A percentile compares a stretch with the other conserved stretches of the same genome.
These are phyloP conservation scores for Drosophila rhopaloa DNA, from an alignment of 1,140 invertebrate genomes.

Conservation along the genomic window DNA sequence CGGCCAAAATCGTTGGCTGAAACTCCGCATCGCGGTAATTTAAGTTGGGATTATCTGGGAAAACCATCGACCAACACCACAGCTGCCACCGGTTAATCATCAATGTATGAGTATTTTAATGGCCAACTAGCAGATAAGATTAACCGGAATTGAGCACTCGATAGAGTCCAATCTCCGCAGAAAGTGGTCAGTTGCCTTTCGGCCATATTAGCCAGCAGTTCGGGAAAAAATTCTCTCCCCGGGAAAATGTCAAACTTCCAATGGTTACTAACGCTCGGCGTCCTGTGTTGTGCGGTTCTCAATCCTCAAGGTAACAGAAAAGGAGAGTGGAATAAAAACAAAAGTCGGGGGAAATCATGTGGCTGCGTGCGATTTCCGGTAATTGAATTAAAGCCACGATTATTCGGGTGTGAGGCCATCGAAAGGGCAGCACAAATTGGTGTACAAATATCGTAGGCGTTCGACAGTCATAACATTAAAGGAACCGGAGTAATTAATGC, in stretches of 20 bases:
- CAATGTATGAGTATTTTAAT: constrained; percentile 41
- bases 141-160: constrained; percentile 55
- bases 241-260: constrained; percentile 51
- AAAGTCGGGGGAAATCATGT: constrained; percentile 10
- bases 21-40: constrained; percentile 10
- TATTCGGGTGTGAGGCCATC: constrained; percentile 38
- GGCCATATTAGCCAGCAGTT: constrained; percentile 13
- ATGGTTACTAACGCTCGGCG: constrained; percentile 36
- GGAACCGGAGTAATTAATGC: constrained; percentile 73
- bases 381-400: constrained; percentile 72
- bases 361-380: constrained; percentile 57
- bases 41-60: constrained; percentile 35
- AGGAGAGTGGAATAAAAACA: constrained; percentile 18
- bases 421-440: constrained; percentile 51
- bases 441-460: constrained; percentile 56
- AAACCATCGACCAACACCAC: constrained; percentile 15
- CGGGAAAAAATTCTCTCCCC: not conserved
- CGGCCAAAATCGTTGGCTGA: not conserved
- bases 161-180: constrained; percentile 23
- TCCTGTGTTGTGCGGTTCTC: constrained; percentile 50
- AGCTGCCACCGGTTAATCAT: constrained; percentile 46
- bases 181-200: constrained; percentile 25
- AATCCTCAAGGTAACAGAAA: constrained; percentile 52
- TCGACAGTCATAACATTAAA: constrained; percentile 76
- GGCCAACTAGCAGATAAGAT: constrained; percentile 57